Percentiles rank a stretch among this genome's conserved stretches.
Conservation (phyloP, 2,113 vertebrate genomes). For the Panurus biarmicus region DNA sequence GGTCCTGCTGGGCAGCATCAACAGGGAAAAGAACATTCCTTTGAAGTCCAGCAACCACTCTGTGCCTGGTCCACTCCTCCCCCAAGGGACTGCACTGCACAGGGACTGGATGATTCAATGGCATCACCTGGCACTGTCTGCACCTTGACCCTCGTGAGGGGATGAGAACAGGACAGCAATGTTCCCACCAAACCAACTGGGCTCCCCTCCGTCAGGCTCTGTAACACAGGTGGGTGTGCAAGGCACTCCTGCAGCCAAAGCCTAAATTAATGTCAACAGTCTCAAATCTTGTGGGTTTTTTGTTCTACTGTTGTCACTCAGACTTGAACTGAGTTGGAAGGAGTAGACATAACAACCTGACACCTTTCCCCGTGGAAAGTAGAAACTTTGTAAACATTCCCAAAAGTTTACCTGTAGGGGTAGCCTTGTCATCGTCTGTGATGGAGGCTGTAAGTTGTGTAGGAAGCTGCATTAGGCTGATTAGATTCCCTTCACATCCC, state of each 20-base stretch:
- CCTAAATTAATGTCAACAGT: background rate
- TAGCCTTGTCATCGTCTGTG: background rate
- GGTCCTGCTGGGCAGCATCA: background rate
- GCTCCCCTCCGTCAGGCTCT: background rate
- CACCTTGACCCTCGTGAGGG: background rate
- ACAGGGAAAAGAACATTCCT: background rate
- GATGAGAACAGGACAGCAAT: background rate
- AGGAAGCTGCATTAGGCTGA: background rate
- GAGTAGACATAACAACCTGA: background rate
- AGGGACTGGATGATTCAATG: background rate
- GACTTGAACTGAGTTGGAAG: background rate
- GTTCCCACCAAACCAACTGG: background rate
- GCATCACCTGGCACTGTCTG: background rate
- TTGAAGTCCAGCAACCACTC: background rate
- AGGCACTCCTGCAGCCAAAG: background rate
- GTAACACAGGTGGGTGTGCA: background rate
- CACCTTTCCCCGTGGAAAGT: background rate
- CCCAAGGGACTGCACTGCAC: background rate
- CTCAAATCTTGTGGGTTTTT: background rate
- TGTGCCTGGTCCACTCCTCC: background rate
- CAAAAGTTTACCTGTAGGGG: background rate
- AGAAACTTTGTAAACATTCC: background rate
- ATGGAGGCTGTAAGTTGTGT: background rate
- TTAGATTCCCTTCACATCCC: background rate
- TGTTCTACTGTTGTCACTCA: background rate